Evolutionary conservation across 2,113 vertebrate species (phyloP), one percentile per base, ranked within the genome.

Genomic region (Felis chaus): DNA sequence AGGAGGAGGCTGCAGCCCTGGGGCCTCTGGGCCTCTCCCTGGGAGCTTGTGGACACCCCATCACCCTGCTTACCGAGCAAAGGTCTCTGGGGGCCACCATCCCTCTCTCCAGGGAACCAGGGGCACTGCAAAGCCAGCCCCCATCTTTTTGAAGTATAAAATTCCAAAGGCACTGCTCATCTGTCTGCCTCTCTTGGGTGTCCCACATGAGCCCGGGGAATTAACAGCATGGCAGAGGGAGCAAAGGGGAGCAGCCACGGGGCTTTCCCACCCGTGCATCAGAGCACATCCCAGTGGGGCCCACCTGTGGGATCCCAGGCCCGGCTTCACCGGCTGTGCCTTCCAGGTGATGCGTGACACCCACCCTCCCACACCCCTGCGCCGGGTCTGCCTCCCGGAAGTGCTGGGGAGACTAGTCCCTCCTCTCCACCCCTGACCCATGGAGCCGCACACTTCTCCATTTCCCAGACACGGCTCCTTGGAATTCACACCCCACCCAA

Each of bases 271-370:
- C 19, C 1, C 3, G 1, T 15, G 23, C 4, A 9, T 36, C 25
- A 7, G 45, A 27, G 21, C 4, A 31, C 33, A 29, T 7, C n/a
- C 7, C 10, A 3, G 25, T 61, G 1, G 3, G 10, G 10, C 29
- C 5, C 25, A 4, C 57, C 15, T 7, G 29, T 0, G 8, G 11
- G 36, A 1, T 4, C 7, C 48, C 14, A 10, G 50, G 53, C 69
- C 50, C 13, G 45, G 57, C 16, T 21, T 7, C 25, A 11, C 8
- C 0, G 23, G 50, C n/a, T 5, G 39, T 9, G 61, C 41, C 68
- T 73, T 31, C 61, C 5, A 29, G 61, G 18, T 15, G 41, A 7
- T 3, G n/a, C 16, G 7, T 8, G 55, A 15, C 2, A 14, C 66
- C 61, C 12, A 0, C 50, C 16, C 9, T n/a, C 25, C 10, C 65